Conservation (phyloP, 2,797 vertebrate species). For the Micromesistius poutassou region DNA sequence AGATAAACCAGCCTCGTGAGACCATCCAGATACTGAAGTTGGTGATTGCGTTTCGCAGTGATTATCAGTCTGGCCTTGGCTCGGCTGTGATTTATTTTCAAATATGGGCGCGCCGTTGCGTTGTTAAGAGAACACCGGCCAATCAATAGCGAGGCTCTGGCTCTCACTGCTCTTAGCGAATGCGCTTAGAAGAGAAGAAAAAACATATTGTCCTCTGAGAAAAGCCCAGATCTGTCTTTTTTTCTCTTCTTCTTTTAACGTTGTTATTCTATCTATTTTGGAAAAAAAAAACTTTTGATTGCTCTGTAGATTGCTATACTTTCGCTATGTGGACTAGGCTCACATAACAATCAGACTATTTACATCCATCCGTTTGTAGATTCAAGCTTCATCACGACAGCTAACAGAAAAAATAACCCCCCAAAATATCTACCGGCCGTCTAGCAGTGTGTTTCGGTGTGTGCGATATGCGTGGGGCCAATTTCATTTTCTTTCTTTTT, state of each 20-base stretch:
- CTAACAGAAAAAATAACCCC: no score
- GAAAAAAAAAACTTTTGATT: neutral
- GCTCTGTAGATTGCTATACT: neutral
- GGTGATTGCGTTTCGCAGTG: neutral
- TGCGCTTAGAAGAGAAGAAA: neutral
- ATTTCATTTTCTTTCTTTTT: neutral
- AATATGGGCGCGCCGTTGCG: neutral
- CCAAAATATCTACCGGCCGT: no score
- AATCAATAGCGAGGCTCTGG: neutral
- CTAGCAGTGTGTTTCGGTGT: no score
- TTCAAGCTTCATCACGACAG: no score
- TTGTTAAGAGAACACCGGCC: neutral
- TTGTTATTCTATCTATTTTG: neutral
- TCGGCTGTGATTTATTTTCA: neutral
- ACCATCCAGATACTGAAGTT: neutral
- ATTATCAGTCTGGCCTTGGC: neutral
- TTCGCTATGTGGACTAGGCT: neutral
- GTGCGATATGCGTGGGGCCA: neutral
- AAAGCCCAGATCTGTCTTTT: neutral
- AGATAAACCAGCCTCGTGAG: neutral
- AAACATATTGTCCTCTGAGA: neutral
- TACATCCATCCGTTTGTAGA: no score
- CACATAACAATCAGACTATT: no score
- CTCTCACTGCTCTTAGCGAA: neutral
- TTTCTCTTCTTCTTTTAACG: neutral